Percentiles rank a stretch among this genome's conserved stretches.
Evolutionary conservation across 1,140 invertebrate genomes (phyloP).

Genomic region (Mycetomoellerius zeteki): DNA sequence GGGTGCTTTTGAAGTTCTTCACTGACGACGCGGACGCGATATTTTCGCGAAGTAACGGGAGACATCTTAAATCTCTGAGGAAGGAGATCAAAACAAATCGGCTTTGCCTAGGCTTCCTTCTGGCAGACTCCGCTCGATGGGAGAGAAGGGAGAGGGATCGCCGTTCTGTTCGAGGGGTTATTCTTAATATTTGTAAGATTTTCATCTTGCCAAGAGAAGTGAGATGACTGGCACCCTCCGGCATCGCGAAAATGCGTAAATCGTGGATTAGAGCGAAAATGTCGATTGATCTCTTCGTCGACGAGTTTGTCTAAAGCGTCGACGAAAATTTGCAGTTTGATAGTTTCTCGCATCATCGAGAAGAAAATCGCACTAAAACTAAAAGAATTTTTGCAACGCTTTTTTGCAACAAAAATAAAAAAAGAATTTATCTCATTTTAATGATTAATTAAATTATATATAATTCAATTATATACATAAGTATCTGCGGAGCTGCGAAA

Average conservation of each 20-base stretch:
- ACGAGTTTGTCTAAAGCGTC: conserved; percentile 8
- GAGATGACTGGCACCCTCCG: conserved; percentile 58
- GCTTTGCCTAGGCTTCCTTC: conserved; percentile 80
- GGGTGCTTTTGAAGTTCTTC: conserved; percentile 53
- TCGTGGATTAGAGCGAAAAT: conserved; percentile 78
- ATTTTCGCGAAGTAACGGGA: conserved; percentile 53
- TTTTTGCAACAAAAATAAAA: conserved; percentile 11
- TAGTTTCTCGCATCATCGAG: neutral
- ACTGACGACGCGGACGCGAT: conserved; percentile 4
- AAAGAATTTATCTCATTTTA: neutral
- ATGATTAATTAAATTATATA: neutral
- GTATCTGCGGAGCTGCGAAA: neutral
- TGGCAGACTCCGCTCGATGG: conserved; percentile 8
- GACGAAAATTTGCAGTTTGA: neutral
- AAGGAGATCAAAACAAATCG: conserved; percentile 82
- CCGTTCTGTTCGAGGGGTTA: conserved; percentile 76
- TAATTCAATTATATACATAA: neutral
- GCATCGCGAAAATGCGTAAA: conserved; percentile 76
- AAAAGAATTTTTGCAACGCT: neutral
- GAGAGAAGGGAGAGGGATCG: conserved; percentile 56
- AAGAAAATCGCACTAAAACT: neutral
- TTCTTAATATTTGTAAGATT: conserved; percentile 84
- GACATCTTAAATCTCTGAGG: conserved; percentile 72
- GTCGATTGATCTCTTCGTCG: conserved; percentile 67
- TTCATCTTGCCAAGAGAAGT: conserved; percentile 73